Conservation (phyloP, 2,797 vertebrate genomes). For the Sebastes itinus region DNA sequence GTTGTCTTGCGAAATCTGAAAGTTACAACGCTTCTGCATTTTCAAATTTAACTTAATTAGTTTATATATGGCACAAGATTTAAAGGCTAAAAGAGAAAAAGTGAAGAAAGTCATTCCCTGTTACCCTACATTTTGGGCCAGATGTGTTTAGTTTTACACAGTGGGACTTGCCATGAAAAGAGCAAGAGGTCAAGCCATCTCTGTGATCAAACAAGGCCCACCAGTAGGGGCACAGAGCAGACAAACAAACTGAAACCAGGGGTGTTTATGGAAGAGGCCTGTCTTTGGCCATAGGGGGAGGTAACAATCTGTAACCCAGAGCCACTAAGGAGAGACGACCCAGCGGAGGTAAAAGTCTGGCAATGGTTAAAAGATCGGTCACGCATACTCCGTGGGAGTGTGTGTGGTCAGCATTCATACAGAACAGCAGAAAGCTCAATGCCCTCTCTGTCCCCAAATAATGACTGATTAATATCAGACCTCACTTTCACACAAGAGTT, state of each 20-base stretch:
- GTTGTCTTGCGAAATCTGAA: not conserved
- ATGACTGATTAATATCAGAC: not conserved
- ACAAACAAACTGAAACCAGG: slow-evolving; percentile 53
- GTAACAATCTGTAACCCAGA: slow-evolving; percentile 23
- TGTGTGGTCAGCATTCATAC: slow-evolving; percentile 32
- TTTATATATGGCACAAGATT: not conserved
- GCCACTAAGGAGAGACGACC: slow-evolving; percentile 20
- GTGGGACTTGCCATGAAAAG: not conserved
- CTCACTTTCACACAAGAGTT: slow-evolving; percentile 11
- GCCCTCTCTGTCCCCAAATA: not conserved
- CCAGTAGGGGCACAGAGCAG: slow-evolving; percentile 12
- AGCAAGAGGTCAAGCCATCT: not conserved
- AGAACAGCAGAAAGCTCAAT: not conserved
- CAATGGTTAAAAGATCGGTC: slow-evolving; percentile 58
- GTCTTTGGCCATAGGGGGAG: slow-evolving; percentile 9
- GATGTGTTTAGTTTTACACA: slow-evolving; percentile 15
- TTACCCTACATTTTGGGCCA: not conserved
- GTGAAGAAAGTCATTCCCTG: not conserved
- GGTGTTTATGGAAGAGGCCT: slow-evolving; percentile 46
- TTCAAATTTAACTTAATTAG: not conserved
- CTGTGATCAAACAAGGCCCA: slow-evolving; percentile 41
- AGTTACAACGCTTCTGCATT: not conserved
- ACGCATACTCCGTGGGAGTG: slow-evolving; percentile 40
- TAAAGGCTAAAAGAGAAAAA: not conserved
- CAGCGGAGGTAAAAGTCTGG: slow-evolving; percentile 37